These are phyloP conservation scores for Arothron firmamentum DNA, from an alignment of 2,113 vertebrate species.

Conservation along the genomic window DNA sequence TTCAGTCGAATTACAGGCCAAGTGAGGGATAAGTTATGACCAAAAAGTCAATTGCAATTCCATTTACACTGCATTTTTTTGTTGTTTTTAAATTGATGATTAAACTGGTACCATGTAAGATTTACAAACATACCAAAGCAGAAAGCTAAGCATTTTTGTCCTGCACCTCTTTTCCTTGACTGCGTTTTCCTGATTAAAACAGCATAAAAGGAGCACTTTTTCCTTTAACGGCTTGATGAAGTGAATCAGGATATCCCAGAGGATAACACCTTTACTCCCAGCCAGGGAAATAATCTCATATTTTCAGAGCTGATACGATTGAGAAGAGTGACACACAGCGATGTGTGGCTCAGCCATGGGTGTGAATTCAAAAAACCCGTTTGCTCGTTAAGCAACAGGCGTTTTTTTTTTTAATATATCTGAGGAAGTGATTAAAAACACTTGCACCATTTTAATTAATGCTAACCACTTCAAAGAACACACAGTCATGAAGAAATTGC, in stretches of 20 bases:
- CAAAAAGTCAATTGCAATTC: slow-evolving; percentile 59
- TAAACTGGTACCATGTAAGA: slow-evolving; percentile 11
- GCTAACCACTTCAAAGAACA: slow-evolving; percentile 22
- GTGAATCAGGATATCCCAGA: slow-evolving; percentile 45
- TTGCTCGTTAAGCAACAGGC: slow-evolving; percentile 41
- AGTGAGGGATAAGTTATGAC: slow-evolving; percentile 44
- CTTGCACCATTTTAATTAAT: slow-evolving; percentile 39
- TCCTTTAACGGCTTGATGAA: slow-evolving; percentile 26
- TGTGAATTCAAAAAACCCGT: slow-evolving; percentile 17
- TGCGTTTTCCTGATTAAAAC: slow-evolving; percentile 39
- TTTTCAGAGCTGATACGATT: slow-evolving; percentile 52
- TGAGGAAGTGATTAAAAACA: slow-evolving; percentile 15
- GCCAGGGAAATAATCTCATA: slow-evolving; percentile 36
- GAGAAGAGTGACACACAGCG: slow-evolving; percentile 17
- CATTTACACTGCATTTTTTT: slow-evolving; percentile 30
- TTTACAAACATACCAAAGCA: slow-evolving; percentile 1
- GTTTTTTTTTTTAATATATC: slow-evolving; percentile 37
- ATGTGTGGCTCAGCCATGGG: slow-evolving; percentile 12
- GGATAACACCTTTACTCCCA: slow-evolving; percentile 52
- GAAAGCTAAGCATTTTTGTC: slow-evolving; percentile 18
- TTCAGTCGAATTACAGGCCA: slow-evolving; percentile 37
- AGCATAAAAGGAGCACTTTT: slow-evolving; percentile 19
- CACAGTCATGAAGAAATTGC: background rate
- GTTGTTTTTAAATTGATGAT: slow-evolving; percentile 48
- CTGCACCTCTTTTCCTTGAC: slow-evolving; percentile 23